These are phyloP conservation scores for Atrina japonica DNA, from an alignment of 2,888 invertebrate genomes.

Conservation along the genomic window DNA sequence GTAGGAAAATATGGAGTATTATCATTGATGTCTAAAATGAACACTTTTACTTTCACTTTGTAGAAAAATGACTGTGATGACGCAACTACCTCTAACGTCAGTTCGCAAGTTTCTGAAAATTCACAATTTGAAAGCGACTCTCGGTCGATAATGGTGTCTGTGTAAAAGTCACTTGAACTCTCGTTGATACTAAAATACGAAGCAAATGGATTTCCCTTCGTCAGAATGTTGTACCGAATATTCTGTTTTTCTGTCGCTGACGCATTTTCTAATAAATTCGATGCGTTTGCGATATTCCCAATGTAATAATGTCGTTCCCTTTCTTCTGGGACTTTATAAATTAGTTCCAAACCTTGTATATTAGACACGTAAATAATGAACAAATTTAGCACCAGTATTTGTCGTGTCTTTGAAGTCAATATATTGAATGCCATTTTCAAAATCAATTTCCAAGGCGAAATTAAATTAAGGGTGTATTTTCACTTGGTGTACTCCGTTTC, in stretches of 20 bases:
- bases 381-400: slow-evolving; percentile 1
- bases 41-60: slow-evolving; percentile 61
- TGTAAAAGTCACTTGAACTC: slow-evolving; percentile 54
- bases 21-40: slow-evolving; percentile 69
- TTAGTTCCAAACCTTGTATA: slow-evolving; percentile 29
- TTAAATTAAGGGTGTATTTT: no score
- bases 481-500: no score
- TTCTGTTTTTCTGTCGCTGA: slow-evolving; percentile 51
- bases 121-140: slow-evolving; percentile 57
- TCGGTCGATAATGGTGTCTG: slow-evolving; percentile 53
- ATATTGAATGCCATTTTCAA: no score
- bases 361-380: not conserved
- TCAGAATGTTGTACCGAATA: slow-evolving; percentile 64
- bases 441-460: no score
- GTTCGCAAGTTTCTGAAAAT: slow-evolving; percentile 45
- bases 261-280: slow-evolving; percentile 50
- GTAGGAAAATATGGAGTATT: slow-evolving; percentile 64
- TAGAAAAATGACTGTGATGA: slow-evolving; percentile 64
- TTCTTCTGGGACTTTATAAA: slow-evolving; percentile 58
- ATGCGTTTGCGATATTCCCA: slow-evolving; percentile 60
- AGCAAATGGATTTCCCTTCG: slow-evolving; percentile 55
- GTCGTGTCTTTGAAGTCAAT: no score
- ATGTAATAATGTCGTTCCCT: slow-evolving; percentile 48
- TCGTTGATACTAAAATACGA: slow-evolving; percentile 61
- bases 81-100: slow-evolving; percentile 64